Evolutionary conservation across 2,797 vertebrate genomes (phyloP), one percentile per base, ranked within the genome.

Genomic region (Myotis findleyi): DNA sequence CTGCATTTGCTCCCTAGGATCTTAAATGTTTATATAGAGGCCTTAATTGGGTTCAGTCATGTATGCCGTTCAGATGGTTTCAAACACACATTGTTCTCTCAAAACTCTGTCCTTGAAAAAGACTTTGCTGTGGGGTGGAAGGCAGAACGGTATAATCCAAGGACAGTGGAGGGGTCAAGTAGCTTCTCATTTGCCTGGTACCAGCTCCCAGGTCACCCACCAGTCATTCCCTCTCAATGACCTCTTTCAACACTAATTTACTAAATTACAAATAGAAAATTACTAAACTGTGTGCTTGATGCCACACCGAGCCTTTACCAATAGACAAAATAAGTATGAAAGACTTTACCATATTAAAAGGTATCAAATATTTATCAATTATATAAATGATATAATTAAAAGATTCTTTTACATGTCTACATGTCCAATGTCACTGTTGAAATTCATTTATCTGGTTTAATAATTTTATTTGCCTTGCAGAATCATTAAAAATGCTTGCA

Each of bases 401-500:
- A 49, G 1, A 59, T 81, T 25, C 59, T 73, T 38, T 90, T 16
- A 73, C 16, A 59, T 0, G 6, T 51, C 44, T 51, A 72, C 72
- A 83, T 83, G 23, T 14, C 44, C 21, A 73, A 4, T 72, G 3
- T 38, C 49, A 80, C 8, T 68, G 57, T 38, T 91, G 11, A 88
- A 95, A 87, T 69, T 47, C 6, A 53, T 12, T 94, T 83, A 47
- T n/a, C 7, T 73, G 11, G 0, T 33, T 84, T 68, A 88, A 68
- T 66, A 79, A n/a, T 93, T 64, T 72, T n/a, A 38, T 59, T 87
- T 91, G 75, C 10, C 57, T 81, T 14, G 16, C 51, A 33, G 68
- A 68, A 6, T 72, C n/a, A 62, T 77, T 87, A 73, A 95, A 85
- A 17, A 85, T 75, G 21, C 10, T 91, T 85, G 8, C 23, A 93